Percentiles rank a stretch among this genome's conserved stretches.
Conservation (phyloP, 2,113 vertebrate genomes). For the Bambusicola thoracicus region DNA sequence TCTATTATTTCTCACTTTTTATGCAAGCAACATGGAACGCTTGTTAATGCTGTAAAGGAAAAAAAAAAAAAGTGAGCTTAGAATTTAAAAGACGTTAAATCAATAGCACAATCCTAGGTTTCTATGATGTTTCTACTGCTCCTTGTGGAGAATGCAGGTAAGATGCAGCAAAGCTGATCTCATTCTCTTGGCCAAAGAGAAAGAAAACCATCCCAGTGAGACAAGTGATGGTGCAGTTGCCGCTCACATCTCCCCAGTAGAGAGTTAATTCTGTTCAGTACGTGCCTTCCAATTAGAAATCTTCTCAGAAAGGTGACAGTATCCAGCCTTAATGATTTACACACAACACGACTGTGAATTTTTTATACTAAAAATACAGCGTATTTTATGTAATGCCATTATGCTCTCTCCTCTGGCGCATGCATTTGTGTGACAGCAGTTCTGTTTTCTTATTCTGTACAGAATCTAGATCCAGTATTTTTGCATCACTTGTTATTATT, state of each 20-base stretch:
- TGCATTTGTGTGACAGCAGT: rapidly evolving
- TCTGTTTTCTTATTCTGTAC: background rate
- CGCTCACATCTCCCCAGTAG: rapidly evolving
- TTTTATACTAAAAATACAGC: background rate
- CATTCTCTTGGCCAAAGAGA: background rate
- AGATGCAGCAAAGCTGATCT: background rate
- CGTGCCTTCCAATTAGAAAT: background rate
- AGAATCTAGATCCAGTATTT: background rate
- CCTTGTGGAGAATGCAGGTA: background rate
- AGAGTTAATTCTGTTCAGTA: background rate
- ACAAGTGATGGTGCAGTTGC: background rate
- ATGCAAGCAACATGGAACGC: background rate
- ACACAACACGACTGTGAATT: rapidly evolving
- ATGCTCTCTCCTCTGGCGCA: rapidly evolving
- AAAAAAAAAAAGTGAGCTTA: too few relatives aligned
- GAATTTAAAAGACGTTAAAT: background rate
- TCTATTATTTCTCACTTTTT: background rate
- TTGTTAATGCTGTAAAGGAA: background rate
- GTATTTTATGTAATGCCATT: background rate
- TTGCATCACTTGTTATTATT: background rate
- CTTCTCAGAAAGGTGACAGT: background rate
- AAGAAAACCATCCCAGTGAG: background rate
- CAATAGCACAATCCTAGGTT: background rate
- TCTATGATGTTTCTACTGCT: background rate
- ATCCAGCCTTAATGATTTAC: background rate